These are phyloP conservation scores for Muntiacus reevesi DNA, from an alignment of 2,113 vertebrate genomes.

Conservation along the genomic window DNA sequence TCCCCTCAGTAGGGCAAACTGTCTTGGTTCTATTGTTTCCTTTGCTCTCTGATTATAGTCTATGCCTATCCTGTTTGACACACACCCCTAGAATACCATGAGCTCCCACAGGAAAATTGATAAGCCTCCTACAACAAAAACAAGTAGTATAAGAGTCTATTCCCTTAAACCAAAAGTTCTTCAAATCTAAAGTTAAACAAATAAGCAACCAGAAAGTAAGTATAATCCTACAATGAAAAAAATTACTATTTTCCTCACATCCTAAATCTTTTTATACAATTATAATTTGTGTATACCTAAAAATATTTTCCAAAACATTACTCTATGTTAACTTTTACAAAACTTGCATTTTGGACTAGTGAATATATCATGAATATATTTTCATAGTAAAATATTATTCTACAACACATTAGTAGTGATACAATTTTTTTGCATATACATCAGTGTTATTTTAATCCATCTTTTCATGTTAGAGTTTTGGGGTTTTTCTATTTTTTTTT, in stretches of 20 bases:
- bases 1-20: neutral
- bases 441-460: neutral
- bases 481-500: neutral
- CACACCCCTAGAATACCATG: neutral
- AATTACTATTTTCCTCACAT: neutral
- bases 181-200: neutral
- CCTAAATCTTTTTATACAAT: neutral
- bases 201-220: neutral
- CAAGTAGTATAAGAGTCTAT: neutral
- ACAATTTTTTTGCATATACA: neutral
- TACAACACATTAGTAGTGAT: neutral
- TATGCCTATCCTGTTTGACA: neutral
- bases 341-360: neutral
- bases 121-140: neutral
- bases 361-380: neutral
- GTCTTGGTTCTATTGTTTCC: neutral
- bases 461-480: neutral
- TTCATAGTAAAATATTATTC: neutral
- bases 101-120: neutral
- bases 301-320: neutral
- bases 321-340: neutral
- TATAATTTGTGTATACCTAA: neutral
- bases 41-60: neutral
- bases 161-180: neutral
- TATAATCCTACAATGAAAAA: neutral